Evolutionary conservation across 1,140 invertebrate species (phyloP).

Genomic region (Atta cephalotes): DNA sequence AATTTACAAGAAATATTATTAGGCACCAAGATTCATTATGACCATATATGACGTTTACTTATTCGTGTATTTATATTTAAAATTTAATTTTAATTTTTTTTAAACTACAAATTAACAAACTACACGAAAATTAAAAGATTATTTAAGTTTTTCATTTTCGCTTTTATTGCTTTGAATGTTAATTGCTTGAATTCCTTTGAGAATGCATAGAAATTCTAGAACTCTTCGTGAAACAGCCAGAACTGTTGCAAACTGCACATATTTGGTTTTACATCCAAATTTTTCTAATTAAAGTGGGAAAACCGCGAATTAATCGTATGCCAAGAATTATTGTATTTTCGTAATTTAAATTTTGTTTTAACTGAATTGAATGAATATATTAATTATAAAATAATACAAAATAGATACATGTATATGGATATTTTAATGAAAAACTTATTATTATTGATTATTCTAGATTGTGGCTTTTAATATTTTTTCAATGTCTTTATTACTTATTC

Average conservation of each 20-base stretch:
- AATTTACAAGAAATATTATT: no score
- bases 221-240: not conserved
- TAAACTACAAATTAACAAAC: not conserved
- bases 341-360: not conserved
- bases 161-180: not conserved
- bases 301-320: not conserved
- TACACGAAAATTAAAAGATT: not conserved
- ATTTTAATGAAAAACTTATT: not conserved
- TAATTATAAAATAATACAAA: not conserved
- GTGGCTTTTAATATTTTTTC: not conserved
- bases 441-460: no score
- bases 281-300: not conserved
- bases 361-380: not conserved
- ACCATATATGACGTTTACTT: no score
- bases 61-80: not conserved
- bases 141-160: not conserved
- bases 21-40: no score
- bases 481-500: not conserved
- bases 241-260: conserved; percentile 15
- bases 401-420: not conserved
- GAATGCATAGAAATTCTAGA: not conserved
- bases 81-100: not conserved
- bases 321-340: not conserved
- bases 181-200: not conserved
- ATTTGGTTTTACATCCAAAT: conserved; percentile 22